These are phyloP conservation scores for Poeciliopsis gracilis DNA, from an alignment of 2,797 vertebrate species.

Conservation along the genomic window DNA sequence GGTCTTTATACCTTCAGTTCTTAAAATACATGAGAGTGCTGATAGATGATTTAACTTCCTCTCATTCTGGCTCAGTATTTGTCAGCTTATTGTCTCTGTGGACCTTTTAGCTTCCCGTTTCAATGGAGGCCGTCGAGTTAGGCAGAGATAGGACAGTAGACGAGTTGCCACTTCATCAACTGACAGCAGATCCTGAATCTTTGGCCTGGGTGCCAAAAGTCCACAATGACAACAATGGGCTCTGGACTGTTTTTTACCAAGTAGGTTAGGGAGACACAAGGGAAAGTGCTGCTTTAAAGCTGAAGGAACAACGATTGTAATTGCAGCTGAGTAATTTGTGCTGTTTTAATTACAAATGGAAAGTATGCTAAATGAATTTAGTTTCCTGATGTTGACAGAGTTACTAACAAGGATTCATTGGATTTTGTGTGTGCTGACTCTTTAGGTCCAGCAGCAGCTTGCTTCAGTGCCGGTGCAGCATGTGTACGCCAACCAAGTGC, in stretches of 20 bases:
- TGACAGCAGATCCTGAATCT: constrained; percentile 47
- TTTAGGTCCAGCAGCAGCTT: constrained; percentile 85
- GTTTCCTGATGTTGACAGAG: background rate
- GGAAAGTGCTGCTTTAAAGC: constrained; percentile 22
- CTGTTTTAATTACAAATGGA: background rate
- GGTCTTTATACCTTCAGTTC: constrained; percentile 1
- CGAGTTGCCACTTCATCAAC: constrained; percentile 35
- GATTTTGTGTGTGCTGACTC: constrained; percentile 17
- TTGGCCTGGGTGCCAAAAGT: constrained; percentile 25
- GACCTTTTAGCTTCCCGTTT: constrained; percentile 49
- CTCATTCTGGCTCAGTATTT: constrained; percentile 13
- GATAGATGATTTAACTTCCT: constrained; percentile 3
- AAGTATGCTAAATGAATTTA: background rate
- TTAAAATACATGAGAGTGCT: constrained; percentile 10
- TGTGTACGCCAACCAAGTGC: constrained; percentile 92
- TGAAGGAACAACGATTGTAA: constrained; percentile 17
- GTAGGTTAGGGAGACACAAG: constrained; percentile 72
- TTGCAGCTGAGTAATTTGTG: constrained; percentile 7
- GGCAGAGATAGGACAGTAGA: constrained; percentile 58
- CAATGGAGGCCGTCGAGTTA: constrained; percentile 33
- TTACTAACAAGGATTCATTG: constrained; percentile 19
- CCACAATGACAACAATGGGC: constrained; percentile 1
- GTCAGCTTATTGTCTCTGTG: constrained; percentile 31
- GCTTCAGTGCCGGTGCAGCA: constrained; percentile 91
- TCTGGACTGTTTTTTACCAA: constrained; percentile 38